Evolutionary conservation across 1,140 invertebrate species (phyloP).

Genomic region (Calycopis cecrops): DNA sequence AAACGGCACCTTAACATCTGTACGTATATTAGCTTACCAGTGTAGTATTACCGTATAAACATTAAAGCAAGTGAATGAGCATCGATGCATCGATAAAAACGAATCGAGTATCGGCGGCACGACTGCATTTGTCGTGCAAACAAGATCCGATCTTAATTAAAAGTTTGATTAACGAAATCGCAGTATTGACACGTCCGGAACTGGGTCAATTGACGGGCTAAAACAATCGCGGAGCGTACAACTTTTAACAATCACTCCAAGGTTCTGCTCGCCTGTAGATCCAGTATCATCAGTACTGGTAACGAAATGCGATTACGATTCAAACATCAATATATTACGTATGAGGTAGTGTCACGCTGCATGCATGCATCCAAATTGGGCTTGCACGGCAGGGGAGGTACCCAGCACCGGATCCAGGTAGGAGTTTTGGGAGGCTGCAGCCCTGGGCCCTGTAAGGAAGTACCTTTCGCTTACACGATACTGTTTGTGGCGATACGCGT

Average conservation of each 20-base stretch:
- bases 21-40: slow-evolving; percentile 23
- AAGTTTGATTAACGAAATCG: slow-evolving; percentile 45
- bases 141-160: slow-evolving; percentile 55
- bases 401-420: too few relatives aligned
- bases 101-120: slow-evolving; percentile 46
- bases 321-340: too few relatives aligned
- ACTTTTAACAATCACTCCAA: slow-evolving; percentile 10
- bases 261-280: too few relatives aligned
- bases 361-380: too few relatives aligned
- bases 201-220: slow-evolving; percentile 51
- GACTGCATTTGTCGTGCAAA: slow-evolving; percentile 39
- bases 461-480: too few relatives aligned
- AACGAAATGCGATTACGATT: too few relatives aligned
- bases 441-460: too few relatives aligned
- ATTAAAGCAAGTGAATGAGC: slow-evolving; percentile 40
- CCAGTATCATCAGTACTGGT: too few relatives aligned
- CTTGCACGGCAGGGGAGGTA: too few relatives aligned
- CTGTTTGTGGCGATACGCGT: too few relatives aligned
- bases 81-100: slow-evolving; percentile 49
- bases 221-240: slow-evolving; percentile 17
- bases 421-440: too few relatives aligned
- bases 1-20: slow-evolving; percentile 28
- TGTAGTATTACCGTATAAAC: slow-evolving; percentile 40
- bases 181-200: slow-evolving; percentile 41
- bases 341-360: too few relatives aligned